These are phyloP conservation scores for Thermophis baileyi DNA, from an alignment of 2,113 vertebrate species.

Conservation along the genomic window DNA sequence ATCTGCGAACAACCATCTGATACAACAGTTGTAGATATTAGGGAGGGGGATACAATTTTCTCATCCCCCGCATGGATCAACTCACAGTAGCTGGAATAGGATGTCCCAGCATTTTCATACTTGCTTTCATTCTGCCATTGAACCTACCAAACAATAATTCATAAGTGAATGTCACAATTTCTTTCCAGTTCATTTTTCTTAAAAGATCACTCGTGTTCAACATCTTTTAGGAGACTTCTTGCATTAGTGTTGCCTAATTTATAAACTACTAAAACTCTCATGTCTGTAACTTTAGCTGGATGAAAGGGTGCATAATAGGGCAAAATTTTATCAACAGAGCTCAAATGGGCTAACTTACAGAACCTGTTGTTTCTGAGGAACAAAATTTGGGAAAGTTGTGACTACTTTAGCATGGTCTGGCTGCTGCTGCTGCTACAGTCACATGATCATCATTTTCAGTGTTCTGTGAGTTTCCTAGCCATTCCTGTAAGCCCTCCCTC, in stretches of 20 bases:
- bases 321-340: background rate
- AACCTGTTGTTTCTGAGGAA: background rate
- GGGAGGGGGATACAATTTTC: background rate
- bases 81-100: background rate
- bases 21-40: slow-evolving; percentile 19
- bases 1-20: slow-evolving; percentile 19
- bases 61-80: background rate
- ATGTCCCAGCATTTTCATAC: background rate
- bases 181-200: background rate
- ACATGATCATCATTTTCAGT: background rate
- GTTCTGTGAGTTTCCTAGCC: background rate
- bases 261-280: background rate
- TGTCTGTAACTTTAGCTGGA: background rate
- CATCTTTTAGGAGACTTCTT: background rate
- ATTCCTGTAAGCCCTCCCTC: background rate
- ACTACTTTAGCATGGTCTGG: background rate
- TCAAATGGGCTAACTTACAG: background rate
- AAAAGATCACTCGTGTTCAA: background rate
- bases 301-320: background rate
- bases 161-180: background rate
- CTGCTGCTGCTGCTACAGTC: background rate
- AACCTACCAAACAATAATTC: background rate
- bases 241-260: background rate
- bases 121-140: background rate
- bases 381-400: background rate